phyloP scores from a whole-genome alignment of 2,797 vertebrate species.

The Geotrypetes seraphini region DNA sequence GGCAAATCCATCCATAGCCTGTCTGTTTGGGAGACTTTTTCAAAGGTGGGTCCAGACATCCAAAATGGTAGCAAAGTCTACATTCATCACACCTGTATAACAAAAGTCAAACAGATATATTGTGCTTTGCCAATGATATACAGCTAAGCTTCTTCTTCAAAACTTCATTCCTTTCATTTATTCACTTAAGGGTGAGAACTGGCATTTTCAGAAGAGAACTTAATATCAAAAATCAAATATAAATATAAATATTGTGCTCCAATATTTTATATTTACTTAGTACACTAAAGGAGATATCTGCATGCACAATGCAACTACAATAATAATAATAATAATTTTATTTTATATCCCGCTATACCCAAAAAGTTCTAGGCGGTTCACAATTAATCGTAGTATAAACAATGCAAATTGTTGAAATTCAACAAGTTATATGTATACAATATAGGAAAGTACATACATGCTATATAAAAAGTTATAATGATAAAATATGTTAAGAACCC shows the following conservation, averaged over 20 bases:
- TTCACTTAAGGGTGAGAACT: constrained; percentile 1
- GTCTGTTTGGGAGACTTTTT: constrained; percentile 98
- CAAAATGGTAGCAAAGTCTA: constrained; percentile 92
- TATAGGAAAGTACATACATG: too few relatives aligned
- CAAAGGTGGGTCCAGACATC: constrained; percentile 94
- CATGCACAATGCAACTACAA: background rate
- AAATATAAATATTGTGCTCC: too few relatives aligned
- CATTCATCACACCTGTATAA: constrained; percentile 93
- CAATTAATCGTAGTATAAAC: too few relatives aligned
- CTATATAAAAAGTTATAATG: too few relatives aligned
- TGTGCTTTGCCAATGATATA: background rate
- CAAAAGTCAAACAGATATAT: constrained; percentile 24
- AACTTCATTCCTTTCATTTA: background rate
- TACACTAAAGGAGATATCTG: too few relatives aligned
- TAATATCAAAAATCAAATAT: constrained; percentile 7
- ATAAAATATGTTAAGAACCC: too few relatives aligned
- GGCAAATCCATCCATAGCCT: constrained; percentile 97
- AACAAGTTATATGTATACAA: too few relatives aligned
- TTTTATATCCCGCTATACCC: too few relatives aligned
- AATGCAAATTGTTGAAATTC: too few relatives aligned
- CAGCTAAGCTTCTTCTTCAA: background rate
- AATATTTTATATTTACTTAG: background rate
- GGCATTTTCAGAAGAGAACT: background rate
- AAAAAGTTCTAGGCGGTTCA: too few relatives aligned
- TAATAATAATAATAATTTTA: too few relatives aligned